These are phyloP conservation scores for Carassius carassius DNA, from an alignment of 2,113 vertebrate genomes.

Conservation along the genomic window DNA sequence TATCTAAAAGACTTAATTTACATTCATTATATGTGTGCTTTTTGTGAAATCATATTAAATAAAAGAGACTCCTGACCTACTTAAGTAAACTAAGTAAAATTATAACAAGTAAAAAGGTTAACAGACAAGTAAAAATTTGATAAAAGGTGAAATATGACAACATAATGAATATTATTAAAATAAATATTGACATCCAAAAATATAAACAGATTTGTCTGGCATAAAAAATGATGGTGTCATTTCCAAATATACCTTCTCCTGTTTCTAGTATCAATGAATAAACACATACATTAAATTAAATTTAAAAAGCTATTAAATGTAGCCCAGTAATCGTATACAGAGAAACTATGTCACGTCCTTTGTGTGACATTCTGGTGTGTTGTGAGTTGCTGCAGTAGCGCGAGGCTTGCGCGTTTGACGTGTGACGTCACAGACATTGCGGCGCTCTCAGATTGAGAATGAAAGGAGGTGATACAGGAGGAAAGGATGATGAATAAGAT, in stretches of 20 bases:
- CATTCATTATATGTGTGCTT: no score
- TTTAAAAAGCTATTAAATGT: neutral
- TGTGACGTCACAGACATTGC: constrained; percentile 43
- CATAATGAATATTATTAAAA: neutral
- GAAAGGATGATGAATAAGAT: neutral
- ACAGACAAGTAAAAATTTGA: no score
- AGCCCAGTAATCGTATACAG: neutral
- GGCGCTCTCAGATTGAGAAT: constrained; percentile 13
- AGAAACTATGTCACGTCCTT: neutral
- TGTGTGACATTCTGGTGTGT: neutral
- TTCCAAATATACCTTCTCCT: neutral
- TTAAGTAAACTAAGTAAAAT: no score
- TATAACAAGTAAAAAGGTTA: no score
- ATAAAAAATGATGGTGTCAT: neutral
- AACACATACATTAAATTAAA: neutral
- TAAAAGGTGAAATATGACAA: neutral
- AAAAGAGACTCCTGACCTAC: no score
- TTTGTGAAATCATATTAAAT: no score
- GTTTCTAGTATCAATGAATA: neutral
- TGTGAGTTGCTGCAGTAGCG: no score
- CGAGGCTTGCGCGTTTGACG: neutral
- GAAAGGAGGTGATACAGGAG: neutral
- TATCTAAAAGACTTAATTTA: no score
- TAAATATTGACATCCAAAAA: neutral
- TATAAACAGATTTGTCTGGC: neutral